Evolutionary conservation across 1,140 invertebrate genomes (phyloP).

Genomic region (Lasioglossum albipes): DNA sequence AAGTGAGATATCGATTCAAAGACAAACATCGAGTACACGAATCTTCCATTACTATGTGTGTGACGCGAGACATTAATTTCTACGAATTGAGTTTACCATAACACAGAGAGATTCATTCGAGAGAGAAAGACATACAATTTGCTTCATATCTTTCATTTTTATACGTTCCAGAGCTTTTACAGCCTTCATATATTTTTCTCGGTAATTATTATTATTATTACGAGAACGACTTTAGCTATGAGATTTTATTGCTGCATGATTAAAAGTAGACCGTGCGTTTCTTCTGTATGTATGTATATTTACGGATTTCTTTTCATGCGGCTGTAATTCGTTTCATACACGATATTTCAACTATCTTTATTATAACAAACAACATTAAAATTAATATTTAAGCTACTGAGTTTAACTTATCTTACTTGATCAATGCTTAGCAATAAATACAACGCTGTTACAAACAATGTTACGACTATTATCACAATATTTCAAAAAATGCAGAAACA

Average conservation of each 20-base stretch:
- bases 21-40: not conserved
- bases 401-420: not conserved
- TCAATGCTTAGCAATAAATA: conserved; percentile 28
- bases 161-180: not conserved
- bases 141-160: not conserved
- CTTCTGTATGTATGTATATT: not conserved
- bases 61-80: not conserved
- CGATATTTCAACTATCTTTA: not conserved
- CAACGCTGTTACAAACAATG: not conserved
- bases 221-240: not conserved
- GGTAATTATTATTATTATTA: not conserved
- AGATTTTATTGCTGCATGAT: conserved; percentile 21
- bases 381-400: not conserved
- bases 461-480: not conserved
- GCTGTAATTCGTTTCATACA: not conserved
- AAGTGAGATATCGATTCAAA: not conserved
- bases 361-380: conserved; percentile 12
- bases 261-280: not conserved
- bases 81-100: not conserved
- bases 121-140: not conserved
- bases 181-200: not conserved
- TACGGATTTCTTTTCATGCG: too few relatives aligned
- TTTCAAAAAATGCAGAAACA: not conserved
- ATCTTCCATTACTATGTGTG: not conserved
- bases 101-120: not conserved